phyloP scores from a whole-genome alignment of 2,113 vertebrate genomes.

The Fregetta grallaria region DNA sequence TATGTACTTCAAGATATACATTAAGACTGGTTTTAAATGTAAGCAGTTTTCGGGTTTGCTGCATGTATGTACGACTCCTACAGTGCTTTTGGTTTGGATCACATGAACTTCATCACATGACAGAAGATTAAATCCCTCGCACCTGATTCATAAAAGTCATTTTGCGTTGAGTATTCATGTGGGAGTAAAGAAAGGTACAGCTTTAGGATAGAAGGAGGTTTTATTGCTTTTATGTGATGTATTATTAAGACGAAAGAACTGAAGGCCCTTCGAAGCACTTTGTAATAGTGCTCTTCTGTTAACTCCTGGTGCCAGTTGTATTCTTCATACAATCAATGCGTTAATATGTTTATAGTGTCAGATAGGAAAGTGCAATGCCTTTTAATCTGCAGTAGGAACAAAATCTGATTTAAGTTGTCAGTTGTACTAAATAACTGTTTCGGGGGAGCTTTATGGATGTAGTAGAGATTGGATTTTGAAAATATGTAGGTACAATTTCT shows the following conservation, averaged over 20 bases:
- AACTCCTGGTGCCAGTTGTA: neutral
- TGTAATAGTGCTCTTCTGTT: neutral
- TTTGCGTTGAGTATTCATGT: neutral
- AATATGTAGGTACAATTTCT: neutral
- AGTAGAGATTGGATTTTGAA: neutral
- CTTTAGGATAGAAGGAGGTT: neutral
- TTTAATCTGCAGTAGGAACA: neutral
- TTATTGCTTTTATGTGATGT: neutral
- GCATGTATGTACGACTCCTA: neutral
- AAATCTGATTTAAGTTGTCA: neutral
- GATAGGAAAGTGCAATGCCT: neutral
- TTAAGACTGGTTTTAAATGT: neutral
- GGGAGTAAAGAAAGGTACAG: neutral
- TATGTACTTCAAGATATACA: fast-evolving
- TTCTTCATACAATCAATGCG: neutral
- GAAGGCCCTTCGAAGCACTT: neutral
- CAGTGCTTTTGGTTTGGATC: neutral
- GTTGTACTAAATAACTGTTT: neutral
- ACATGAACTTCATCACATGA: neutral
- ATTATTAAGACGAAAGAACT: neutral
- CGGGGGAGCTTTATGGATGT: neutral
- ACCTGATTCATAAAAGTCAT: neutral
- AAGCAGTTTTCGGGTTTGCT: neutral
- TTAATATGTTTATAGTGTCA: constrained; percentile 14
- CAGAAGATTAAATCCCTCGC: neutral